Evolutionary conservation across 1,140 invertebrate species (phyloP).

Genomic region (Phymorhynchus buccinoides): DNA sequence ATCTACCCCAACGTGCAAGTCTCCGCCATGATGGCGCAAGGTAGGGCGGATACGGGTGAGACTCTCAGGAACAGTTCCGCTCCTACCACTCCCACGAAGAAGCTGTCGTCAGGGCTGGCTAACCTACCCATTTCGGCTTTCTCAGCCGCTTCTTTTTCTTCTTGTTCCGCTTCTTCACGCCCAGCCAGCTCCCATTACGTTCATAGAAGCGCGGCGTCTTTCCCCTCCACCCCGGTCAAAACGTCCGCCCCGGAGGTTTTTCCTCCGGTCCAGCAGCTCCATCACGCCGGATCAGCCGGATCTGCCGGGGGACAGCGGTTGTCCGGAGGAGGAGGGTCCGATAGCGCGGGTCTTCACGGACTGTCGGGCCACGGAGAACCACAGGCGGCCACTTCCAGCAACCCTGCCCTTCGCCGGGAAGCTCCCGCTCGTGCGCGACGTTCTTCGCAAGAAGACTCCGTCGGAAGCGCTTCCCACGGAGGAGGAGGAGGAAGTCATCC

Average conservation of each 20-base stretch:
- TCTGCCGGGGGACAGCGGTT: background rate
- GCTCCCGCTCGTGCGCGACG: background rate
- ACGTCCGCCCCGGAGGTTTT: conserved; percentile 5
- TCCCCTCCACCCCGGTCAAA: conserved; percentile 25
- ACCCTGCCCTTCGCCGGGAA: conserved; percentile 3
- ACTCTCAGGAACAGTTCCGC: background rate
- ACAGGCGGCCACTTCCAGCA: background rate
- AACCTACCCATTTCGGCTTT: background rate
- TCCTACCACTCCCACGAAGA: conserved; percentile 18
- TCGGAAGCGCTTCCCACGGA: background rate
- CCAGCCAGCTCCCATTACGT: background rate
- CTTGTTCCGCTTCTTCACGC: background rate
- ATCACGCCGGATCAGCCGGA: conserved; percentile 19
- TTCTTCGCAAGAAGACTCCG: conserved; percentile 20
- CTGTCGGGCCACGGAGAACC: background rate
- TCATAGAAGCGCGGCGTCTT: background rate
- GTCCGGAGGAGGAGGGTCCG: background rate
- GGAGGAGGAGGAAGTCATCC: too few species aligned
- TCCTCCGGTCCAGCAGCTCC: background rate
- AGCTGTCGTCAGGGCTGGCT: background rate
- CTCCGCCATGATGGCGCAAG: background rate
- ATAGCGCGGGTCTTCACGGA: background rate
- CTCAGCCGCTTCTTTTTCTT: background rate
- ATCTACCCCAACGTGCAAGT: background rate
- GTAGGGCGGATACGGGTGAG: background rate